Evolutionary conservation across 2,888 invertebrate species (phyloP).

Genomic region (Osmoderma eremita): DNA sequence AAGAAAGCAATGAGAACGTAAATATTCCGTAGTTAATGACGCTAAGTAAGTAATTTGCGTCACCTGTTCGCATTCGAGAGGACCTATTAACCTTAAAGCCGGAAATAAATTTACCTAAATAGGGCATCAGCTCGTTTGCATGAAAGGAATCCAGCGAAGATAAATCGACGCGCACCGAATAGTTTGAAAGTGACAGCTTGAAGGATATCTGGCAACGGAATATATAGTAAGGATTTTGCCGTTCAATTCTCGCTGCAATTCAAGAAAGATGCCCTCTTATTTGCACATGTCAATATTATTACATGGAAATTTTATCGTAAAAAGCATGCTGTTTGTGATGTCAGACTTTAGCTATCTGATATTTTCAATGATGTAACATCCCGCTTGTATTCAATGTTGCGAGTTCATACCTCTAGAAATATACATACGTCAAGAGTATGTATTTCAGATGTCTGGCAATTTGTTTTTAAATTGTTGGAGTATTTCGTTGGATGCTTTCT

Average conservation of each 20-base stretch:
- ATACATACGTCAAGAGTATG: no score
- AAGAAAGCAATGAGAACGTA: no score
- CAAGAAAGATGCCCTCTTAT: not conserved
- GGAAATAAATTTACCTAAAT: constrained; percentile 15
- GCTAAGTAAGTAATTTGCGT: constrained; percentile 3
- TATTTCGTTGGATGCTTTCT: no score
- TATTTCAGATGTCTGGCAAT: no score
- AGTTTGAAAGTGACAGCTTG: constrained; percentile 37
- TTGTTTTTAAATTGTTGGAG: no score
- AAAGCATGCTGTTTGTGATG: no score
- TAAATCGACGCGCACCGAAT: constrained; percentile 18
- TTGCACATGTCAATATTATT: constrained; percentile 6
- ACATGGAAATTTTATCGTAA: not conserved
- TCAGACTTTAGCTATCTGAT: no score
- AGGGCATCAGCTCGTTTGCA: not conserved
- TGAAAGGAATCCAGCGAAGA: constrained; percentile 7
- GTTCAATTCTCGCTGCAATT: not conserved
- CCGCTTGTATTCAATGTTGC: no score
- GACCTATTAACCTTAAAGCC: constrained; percentile 6
- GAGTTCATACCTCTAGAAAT: no score
- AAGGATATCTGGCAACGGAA: constrained; percentile 16
- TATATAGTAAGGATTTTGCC: not conserved
- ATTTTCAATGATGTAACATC: no score
- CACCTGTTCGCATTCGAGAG: constrained; percentile 10
- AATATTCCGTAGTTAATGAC: no score